Evolutionary conservation across 2,113 vertebrate species (phyloP), one percentile per base, ranked within the genome.

Genomic region (Numida meleagris): DNA sequence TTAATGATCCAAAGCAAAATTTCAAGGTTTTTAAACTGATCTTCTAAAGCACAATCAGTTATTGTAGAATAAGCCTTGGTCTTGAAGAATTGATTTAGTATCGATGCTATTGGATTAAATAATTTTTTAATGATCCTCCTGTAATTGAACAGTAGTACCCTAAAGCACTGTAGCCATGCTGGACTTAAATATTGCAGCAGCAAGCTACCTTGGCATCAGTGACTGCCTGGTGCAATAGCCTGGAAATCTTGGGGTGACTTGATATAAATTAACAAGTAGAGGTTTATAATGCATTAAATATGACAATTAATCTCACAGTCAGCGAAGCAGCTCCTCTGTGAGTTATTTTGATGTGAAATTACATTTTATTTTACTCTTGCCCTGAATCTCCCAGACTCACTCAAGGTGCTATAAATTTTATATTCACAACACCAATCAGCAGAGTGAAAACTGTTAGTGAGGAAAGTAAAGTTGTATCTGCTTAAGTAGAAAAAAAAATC

Each of bases 221-320:
- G 90, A 68, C 76, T 84, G 68, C 57, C 85, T 90, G 57, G 79
- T 91, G 89, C 75, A 96, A 77, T 65, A 81, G 79, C 80, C 88
- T 90, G 79, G 89, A 95, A 97, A 95, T 95, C 90, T 94, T 81
- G 76, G 92, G 95, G 93, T 90, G 80, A 88, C 80, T 94, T 80
- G 65, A 73, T 62, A 89, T 94, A 93, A 95, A 95, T 97, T 95
- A 96, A 82, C 62, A 90, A 86, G 82, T 45, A 84, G 88, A 88
- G 70, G 76, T 95, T 95, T 96, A 89, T 95, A 94, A 93, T 90
- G 85, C 93, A 86, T 94, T 93, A 95, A 97, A 95, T 89, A 88
- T 82, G 40, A 93, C 93, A 91, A 89, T 96, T 94, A 95, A 94
- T 96, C 92, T 92, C 68, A 83, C 53, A 78, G 68, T 65, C 93